Evolutionary conservation across 2,888 invertebrate species (phyloP).

Genomic region (Sepioteuthis lessoniana): DNA sequence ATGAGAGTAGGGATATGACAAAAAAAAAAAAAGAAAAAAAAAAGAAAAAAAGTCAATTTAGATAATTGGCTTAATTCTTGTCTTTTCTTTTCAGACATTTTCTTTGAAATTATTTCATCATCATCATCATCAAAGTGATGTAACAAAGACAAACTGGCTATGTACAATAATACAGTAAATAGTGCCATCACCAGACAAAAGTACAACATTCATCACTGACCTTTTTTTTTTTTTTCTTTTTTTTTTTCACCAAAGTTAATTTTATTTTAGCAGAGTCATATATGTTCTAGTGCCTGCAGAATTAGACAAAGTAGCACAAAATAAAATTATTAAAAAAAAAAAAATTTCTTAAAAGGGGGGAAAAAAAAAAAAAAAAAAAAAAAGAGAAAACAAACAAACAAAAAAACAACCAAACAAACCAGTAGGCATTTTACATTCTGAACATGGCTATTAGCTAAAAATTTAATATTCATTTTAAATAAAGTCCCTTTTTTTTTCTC

Average conservation of each 20-base stretch:
- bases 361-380: too few relatives aligned
- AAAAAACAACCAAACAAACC: neutral
- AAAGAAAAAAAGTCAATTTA: neutral
- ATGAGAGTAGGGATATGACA: neutral
- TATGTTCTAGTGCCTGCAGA: neutral
- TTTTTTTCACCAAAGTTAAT: neutral
- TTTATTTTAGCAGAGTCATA: neutral
- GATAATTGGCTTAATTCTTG: neutral
- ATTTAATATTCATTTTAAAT: neutral
- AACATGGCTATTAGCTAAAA: neutral
- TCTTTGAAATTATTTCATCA: neutral
- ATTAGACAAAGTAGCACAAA: slow-evolving; percentile 36
- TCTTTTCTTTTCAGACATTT: neutral
- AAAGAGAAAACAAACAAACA: too few relatives aligned
- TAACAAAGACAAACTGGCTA: slow-evolving; percentile 9
- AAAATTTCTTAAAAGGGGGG: neutral
- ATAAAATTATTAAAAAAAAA: neutral
- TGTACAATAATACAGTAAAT: slow-evolving; percentile 33
- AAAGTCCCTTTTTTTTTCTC: neutral
- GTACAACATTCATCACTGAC: slow-evolving; percentile 23
- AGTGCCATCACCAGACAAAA: slow-evolving; percentile 21
- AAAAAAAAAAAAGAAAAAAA: too few relatives aligned
- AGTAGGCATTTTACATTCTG: neutral
- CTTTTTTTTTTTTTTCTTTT: neutral
- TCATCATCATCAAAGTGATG: neutral